phyloP scores from a whole-genome alignment of 1,140 invertebrate species.

The Papilio machaon region DNA sequence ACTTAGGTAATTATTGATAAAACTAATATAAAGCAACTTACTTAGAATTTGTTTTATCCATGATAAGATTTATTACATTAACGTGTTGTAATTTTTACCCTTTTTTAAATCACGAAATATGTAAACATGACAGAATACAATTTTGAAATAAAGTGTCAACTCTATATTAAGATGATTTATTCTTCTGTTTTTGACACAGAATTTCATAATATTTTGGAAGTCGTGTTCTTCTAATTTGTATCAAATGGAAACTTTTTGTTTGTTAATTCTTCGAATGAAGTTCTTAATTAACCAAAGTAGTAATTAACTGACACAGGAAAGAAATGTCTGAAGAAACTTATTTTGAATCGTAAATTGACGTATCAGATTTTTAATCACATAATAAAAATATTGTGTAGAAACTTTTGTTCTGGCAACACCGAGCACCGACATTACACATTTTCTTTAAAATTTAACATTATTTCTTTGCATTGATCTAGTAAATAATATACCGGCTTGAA shows the following conservation, averaged over 20 bases:
- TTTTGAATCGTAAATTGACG: too few species aligned
- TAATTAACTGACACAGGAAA: too few species aligned
- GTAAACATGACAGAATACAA: constrained; percentile 7
- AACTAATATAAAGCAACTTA: not conserved
- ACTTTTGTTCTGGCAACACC: not conserved
- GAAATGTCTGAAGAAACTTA: too few species aligned
- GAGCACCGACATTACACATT: not conserved
- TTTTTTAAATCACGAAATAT: not conserved
- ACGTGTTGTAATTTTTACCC: constrained; percentile 5
- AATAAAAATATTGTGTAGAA: not conserved
- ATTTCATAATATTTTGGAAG: not conserved
- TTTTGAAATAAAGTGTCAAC: constrained; percentile 11
- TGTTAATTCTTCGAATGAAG: not conserved
- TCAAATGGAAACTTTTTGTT: constrained; percentile 9
- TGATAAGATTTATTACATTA: not conserved
- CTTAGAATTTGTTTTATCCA: constrained; percentile 24
- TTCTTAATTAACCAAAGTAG: too few species aligned
- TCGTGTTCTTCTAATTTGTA: not conserved
- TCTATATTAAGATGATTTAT: not conserved
- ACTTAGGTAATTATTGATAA: not conserved
- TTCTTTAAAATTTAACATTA: not conserved
- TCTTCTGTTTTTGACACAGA: constrained; percentile 22
- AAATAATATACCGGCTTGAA: constrained; percentile 10
- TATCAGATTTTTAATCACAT: too few species aligned
- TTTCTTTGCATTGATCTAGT: constrained; percentile 1